Base-by-base conservation (phyloP, 2,113 vertebrate genomes). In the Hemichromis elongatus region DNA sequence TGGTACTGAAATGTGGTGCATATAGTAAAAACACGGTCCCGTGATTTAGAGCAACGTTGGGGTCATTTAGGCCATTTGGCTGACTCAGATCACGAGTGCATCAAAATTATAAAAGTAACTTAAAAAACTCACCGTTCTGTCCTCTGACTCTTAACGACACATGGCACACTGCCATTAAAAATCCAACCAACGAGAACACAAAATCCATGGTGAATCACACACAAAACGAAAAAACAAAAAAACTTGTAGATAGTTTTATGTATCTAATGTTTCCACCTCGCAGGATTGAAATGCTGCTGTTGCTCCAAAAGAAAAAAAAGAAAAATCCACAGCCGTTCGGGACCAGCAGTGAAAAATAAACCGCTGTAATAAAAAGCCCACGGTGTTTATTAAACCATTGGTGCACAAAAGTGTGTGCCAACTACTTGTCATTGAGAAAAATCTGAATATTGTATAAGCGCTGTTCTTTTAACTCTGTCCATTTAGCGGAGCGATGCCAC, bases 141-240 rank as follows among this genome's bases (percentile, higher is more conserved):
- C 95, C 97, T 68, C 88, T 83, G 89, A 95, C 96, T 94, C 93
- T 84, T 7, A 81, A 85, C 63, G 95, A 94, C 82, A 96, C 90
- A 80, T 94, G 94, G 94, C 96, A 96, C 88, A 93, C 83, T 78
- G 96, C 90, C 86, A 94, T 52, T 87, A 98, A 86, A 93, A 97
- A 96, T 96, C 97, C 95, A 97, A 96, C 93, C 86, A 95, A 66
- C 45, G 96, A 93, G 53, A 95, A 85, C 90, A 94, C 91, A 80
- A 96, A 95, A 97, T 98, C 97, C 98, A 98, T 98, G 86, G 94
- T 96, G 89, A 87, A 87, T 30, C 77, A 79, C 57, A 57, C n/a
- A 52, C 13, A 50, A 66, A 28, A 68, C 59, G 28, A 47, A 83
- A 59, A 4, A 35, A 77, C 24, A 2, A 18, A 55, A 77, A 70